These are phyloP conservation scores for Cotesia chilonis DNA, from an alignment of 1,140 invertebrate genomes.

Conservation along the genomic window DNA sequence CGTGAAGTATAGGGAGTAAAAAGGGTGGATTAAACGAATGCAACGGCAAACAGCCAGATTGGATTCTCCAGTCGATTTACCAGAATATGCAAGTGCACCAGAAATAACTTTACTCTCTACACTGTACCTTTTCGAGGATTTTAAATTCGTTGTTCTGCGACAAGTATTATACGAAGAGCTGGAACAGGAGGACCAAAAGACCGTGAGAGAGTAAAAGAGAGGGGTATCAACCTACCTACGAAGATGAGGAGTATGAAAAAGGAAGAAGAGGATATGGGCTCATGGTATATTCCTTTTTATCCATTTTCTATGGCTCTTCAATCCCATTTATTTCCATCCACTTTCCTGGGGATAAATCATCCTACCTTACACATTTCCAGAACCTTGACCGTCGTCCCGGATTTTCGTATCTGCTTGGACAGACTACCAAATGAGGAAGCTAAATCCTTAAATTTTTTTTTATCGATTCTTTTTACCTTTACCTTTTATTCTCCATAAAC, in stretches of 20 bases:
- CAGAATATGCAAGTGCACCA: slow-evolving; percentile 56
- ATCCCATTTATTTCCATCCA: slow-evolving; percentile 44
- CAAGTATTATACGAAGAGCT: no score
- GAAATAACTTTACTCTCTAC: slow-evolving; percentile 43
- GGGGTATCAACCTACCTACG: no score
- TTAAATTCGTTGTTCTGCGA: slow-evolving; percentile 41
- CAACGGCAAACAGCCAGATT: slow-evolving; percentile 56
- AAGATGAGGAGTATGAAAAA: slow-evolving; percentile 23
- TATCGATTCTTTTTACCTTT: background rate
- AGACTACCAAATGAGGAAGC: slow-evolving; percentile 36
- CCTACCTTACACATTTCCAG: slow-evolving; percentile 25
- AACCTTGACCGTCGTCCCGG: slow-evolving; percentile 44
- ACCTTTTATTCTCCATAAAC: background rate
- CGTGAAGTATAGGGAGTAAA: slow-evolving; percentile 36
- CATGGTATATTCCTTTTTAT: slow-evolving; percentile 15
- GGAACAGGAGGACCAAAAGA: no score
- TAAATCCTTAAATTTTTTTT: slow-evolving; percentile 22
- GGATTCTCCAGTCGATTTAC: slow-evolving; percentile 57
- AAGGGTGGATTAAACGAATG: slow-evolving; percentile 41
- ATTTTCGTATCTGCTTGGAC: slow-evolving; percentile 34
- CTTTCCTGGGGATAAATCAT: slow-evolving; percentile 40
- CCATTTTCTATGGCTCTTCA: slow-evolving; percentile 30
- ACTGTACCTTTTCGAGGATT: slow-evolving; percentile 33
- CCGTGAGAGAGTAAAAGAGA: no score
- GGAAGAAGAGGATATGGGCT: slow-evolving; percentile 12